Conservation (phyloP, 2,888 invertebrate species). For the Drosophila putrida region DNA sequence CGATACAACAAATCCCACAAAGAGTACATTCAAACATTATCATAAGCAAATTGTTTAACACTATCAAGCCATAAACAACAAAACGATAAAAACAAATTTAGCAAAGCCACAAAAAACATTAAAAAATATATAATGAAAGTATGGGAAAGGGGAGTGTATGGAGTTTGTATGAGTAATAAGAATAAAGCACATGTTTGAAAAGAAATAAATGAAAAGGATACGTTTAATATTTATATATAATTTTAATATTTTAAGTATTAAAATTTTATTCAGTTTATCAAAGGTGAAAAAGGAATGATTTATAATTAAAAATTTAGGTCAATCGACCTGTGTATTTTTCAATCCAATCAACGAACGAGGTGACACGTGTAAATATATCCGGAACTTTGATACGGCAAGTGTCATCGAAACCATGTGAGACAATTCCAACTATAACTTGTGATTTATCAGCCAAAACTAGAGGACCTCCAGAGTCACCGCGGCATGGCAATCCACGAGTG, state of each 20-base stretch:
- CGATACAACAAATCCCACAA: constrained; percentile 59
- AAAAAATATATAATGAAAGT: constrained; percentile 55
- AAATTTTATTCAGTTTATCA: too few species aligned
- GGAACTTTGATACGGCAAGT: constrained; percentile 50
- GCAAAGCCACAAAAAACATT: constrained; percentile 58
- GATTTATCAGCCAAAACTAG: constrained; percentile 50
- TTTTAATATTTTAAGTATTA: not conserved
- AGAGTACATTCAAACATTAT: constrained; percentile 59
- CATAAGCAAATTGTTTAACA: constrained; percentile 68
- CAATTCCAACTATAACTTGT: constrained; percentile 56
- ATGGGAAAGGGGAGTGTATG: constrained; percentile 59
- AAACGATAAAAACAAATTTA: constrained; percentile 59
- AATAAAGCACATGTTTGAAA: constrained; percentile 85
- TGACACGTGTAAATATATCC: constrained; percentile 58
- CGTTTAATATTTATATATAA: not conserved
- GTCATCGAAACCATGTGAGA: constrained; percentile 63
- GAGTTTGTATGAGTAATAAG: constrained; percentile 80
- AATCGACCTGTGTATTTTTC: constrained; percentile 30
- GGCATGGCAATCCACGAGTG: constrained; percentile 54
- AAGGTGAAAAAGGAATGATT: too few species aligned
- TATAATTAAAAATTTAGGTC: not conserved
- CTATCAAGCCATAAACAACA: constrained; percentile 68
- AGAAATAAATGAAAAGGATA: constrained; percentile 33
- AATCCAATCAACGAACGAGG: constrained; percentile 50
- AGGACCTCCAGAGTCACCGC: constrained; percentile 65